These are phyloP conservation scores for Palythoa heliodiscus DNA, from an alignment of 92 coral and sea anemone species.

Conservation along the genomic window DNA sequence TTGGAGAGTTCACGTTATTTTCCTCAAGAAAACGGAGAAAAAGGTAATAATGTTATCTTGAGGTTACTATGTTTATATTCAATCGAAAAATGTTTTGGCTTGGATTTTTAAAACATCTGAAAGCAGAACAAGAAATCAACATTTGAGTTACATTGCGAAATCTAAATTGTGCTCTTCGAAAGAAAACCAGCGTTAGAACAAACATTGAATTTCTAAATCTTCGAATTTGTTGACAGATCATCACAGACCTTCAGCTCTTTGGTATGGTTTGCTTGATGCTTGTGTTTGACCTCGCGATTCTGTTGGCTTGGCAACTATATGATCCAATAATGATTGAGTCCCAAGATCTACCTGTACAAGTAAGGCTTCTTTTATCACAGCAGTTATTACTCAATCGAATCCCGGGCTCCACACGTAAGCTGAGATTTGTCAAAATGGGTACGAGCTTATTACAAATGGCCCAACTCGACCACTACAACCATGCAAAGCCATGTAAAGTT, in stretches of 20 bases:
- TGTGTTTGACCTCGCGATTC: constrained; percentile 58
- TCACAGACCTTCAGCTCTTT: constrained; percentile 70
- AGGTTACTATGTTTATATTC: background rate
- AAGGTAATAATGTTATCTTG: constrained; percentile 23
- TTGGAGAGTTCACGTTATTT: constrained; percentile 88
- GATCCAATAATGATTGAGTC: constrained; percentile 59
- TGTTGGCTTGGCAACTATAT: constrained; percentile 70
- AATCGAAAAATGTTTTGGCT: background rate
- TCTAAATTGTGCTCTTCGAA: background rate
- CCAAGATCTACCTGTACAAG: constrained; percentile 50
- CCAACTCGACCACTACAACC: no score
- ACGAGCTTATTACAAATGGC: background rate
- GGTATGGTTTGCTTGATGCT: constrained; percentile 67
- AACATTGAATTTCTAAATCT: background rate
- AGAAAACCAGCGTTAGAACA: background rate
- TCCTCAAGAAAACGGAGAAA: constrained; percentile 77
- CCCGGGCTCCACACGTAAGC: background rate
- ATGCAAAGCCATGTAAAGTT: no score
- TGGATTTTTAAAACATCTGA: background rate
- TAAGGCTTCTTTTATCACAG: background rate
- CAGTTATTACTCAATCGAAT: background rate
- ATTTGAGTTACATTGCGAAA: background rate
- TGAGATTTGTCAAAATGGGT: background rate
- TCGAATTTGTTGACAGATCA: constrained; percentile 43
- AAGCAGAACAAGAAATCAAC: background rate